Evolutionary conservation across 2,113 vertebrate species (phyloP), one percentile per base, ranked within the genome.

Genomic region (Ariopsis seemanni): DNA sequence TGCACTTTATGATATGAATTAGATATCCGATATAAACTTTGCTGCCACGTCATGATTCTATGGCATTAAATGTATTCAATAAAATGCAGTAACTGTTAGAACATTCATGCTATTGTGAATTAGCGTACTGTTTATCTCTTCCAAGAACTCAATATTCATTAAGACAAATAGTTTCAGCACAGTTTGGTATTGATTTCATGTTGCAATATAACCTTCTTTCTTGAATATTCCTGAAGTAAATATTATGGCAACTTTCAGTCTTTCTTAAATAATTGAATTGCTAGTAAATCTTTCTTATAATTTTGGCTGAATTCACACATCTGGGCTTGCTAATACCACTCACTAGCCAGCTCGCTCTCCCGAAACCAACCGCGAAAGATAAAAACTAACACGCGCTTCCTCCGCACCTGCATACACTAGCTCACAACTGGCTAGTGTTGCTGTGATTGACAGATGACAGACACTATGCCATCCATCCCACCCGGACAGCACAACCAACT

Each of bases 1-100:
- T 75, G 72, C 42, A 75, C n/a, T 58, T 57, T 80, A 30, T 80
- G 7, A 58, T 60, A 60, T 81, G 27, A 81, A 62, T 17, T 78
- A 15, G 20, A 75, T 14, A 12, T 15, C 12, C 3, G 52, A 79
- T 17, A 4, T 9, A 30, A 80, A 30, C 55, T 74, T 48, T 20
- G 6, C 69, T 34, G 27, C 27, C 67, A 17, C 6, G 30, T 34
- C 4, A 78, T 42, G 34, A 42, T 42, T 78, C 22, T 53, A 53
- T 15, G 30, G 11, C 27, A 53, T 12, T 78, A 42, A 15, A 53
- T 7, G 12, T 55, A 7, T 30, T 27, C 12, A 17, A 30, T 55
- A 79, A 57, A 79, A 55, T 78, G 4, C 48, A 52, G 12, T n/a
- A 2, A 78, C 1, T 48, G 18, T 34, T 48, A 22, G n/a, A 78